A percentile compares a stretch with the other conserved stretches of the same genome.
Evolutionary conservation across 2,113 vertebrate genomes (phyloP).

Genomic region (Blennius ocellaris): DNA sequence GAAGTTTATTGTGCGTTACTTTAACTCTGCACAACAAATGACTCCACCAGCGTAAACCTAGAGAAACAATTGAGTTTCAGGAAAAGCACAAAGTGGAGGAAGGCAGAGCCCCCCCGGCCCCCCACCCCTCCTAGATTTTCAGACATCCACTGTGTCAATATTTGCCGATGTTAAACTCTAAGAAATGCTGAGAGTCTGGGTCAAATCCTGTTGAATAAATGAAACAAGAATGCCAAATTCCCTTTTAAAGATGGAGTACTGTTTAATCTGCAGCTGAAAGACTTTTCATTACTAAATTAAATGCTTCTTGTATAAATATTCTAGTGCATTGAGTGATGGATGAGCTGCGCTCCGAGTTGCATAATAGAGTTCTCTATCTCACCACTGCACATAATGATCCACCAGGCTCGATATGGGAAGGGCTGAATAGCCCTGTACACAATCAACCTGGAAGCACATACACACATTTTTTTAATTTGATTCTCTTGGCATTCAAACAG

Average conservation of each 20-base stretch:
- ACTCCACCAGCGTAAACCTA: background rate
- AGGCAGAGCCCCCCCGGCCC: background rate
- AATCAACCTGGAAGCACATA: conserved; percentile 39
- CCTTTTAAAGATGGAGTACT: conserved; percentile 30
- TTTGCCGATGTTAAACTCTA: conserved; percentile 24
- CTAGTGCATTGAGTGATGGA: conserved; percentile 49
- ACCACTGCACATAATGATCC: conserved; percentile 34
- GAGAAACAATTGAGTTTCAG: background rate
- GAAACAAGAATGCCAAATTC: conserved; percentile 45
- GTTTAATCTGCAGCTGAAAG: conserved; percentile 57
- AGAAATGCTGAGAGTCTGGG: conserved; percentile 3
- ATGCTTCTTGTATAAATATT: conserved; percentile 55
- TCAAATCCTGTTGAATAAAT: conserved; percentile 41
- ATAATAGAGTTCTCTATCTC: conserved; percentile 46
- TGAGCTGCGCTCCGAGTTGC: conserved; percentile 38
- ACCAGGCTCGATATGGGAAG: conserved; percentile 15
- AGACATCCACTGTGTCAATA: conserved; percentile 20
- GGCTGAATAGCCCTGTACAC: conserved; percentile 6
- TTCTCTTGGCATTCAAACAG: conserved; percentile 23
- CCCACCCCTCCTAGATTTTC: background rate
- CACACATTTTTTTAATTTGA: conserved; percentile 20
- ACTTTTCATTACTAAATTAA: conserved; percentile 61
- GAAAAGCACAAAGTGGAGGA: conserved; percentile 1
- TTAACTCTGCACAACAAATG: conserved; percentile 3
- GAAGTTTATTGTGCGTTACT: background rate